Evolutionary conservation across 2,113 vertebrate genomes (phyloP), one percentile per base, ranked within the genome.

Genomic region (Carassius carassius): DNA sequence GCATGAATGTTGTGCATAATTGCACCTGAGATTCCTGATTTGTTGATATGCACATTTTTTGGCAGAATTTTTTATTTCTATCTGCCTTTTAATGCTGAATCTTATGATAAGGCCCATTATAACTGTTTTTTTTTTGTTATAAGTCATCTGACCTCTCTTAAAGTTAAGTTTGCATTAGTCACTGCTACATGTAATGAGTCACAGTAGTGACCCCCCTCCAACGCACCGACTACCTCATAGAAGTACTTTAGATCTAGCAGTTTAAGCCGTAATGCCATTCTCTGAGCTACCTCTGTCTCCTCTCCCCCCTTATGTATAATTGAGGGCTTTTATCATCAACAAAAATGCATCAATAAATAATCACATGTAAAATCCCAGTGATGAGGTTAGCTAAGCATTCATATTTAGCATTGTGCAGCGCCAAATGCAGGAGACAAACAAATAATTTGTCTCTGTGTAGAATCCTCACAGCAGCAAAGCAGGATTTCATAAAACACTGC

Each of bases 141-240:
- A 60, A 60, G 78, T 67, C 78, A 67, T 67, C 60, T 49, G 78
- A 80, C 60, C 78, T 80, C 78, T 62, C 21, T 47, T 47, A 80
- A 80, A 80, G 78, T 80, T 80, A 80, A 80, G 78, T 37, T 67
- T 29, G 60, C 41, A 47, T 80, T 80, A 80, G 78, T 80, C 78
- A 79, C 4, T 54, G 74, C 25, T 47, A 78, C 75, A 84, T 4
- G 49, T 77, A 85, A 69, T 82, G 73, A 85, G 72, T 83, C 85
- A 83, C 32, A 88, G 78, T 78, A 82, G 87, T 84, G 87, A 85
- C 69, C 76, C 76, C 82, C 65, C 81, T 83, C 87, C 87, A 70
- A 85, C 84, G 74, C 81, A 83, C 76, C 78, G 78, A 77, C 83
- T 80, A 83, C 75, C 78, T 70, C 75, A 83, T 32, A 79, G 23